Percentiles rank a stretch among this genome's conserved stretches.
Evolutionary conservation across 2,888 invertebrate genomes (phyloP).

Genomic region (Himalopsyche kuldschensis): DNA sequence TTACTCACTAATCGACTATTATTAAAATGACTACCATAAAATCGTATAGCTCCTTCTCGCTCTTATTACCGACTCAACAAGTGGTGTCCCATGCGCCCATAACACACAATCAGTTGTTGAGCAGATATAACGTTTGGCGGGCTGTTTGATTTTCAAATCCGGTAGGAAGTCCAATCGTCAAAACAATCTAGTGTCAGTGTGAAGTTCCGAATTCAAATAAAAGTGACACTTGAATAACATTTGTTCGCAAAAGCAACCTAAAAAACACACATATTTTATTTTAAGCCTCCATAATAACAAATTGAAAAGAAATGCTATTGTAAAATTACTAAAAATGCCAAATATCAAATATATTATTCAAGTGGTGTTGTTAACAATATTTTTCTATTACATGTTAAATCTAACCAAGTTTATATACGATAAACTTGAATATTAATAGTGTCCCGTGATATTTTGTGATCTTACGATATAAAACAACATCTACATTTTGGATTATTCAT

Average conservation of each 20-base stretch:
- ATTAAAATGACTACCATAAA: background rate
- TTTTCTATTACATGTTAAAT: conserved; percentile 30
- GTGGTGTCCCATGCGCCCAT: background rate
- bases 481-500: too few species aligned
- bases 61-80: background rate
- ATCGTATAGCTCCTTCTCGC: background rate
- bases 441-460: background rate
- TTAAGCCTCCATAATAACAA: background rate
- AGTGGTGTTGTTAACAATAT: conserved; percentile 30
- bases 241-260: background rate
- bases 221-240: background rate
- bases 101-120: conserved; percentile 14
- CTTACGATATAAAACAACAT: background rate
- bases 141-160: conserved; percentile 14
- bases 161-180: background rate
- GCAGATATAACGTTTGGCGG: conserved; percentile 19
- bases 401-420: conserved; percentile 19
- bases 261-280: background rate
- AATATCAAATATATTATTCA: conserved; percentile 18
- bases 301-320: background rate
- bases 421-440: conserved; percentile 10
- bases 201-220: background rate
- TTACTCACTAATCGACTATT: background rate
- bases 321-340: conserved; percentile 13
- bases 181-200: background rate